Evolutionary conservation across 2,113 vertebrate genomes (phyloP).

Genomic region (Rhynchopsitta pachyrhyncha): DNA sequence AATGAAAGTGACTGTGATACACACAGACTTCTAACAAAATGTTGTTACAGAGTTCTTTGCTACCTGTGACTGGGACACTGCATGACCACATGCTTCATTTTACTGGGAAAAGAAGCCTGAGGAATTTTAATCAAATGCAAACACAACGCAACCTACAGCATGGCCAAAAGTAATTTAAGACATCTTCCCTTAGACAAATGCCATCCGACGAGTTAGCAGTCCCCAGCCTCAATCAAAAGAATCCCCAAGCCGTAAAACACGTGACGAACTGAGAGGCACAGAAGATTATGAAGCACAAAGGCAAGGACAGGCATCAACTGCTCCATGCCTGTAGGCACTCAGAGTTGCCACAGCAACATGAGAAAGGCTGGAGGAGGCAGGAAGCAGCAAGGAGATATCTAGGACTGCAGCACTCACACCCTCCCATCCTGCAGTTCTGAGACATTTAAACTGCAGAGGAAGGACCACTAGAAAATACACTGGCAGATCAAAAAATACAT

Average conservation of each 20-base stretch:
- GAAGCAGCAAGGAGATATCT: not conserved
- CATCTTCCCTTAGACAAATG: not conserved
- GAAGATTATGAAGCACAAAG: not conserved
- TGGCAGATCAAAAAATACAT: not conserved
- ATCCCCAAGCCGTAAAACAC: not conserved
- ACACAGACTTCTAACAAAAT: constrained; percentile 19
- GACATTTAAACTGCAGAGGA: not conserved
- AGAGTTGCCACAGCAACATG: constrained; percentile 53
- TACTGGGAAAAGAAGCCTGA: not conserved
- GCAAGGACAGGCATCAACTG: constrained; percentile 2
- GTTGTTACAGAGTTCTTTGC: constrained; percentile 27
- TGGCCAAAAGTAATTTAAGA: not conserved
- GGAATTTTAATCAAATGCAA: constrained; percentile 45
- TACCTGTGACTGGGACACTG: constrained; percentile 19
- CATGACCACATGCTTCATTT: not conserved
- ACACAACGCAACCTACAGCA: not conserved
- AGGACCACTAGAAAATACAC: not conserved
- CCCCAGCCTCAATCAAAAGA: not conserved
- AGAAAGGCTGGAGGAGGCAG: constrained; percentile 31
- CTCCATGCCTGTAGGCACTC: not conserved
- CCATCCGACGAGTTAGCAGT: not conserved
- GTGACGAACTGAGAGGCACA: not conserved
- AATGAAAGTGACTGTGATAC: constrained; percentile 10
- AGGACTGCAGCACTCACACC: not conserved
- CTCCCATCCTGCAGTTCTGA: not conserved